Evolutionary conservation across 2,888 invertebrate species (phyloP), one percentile per base, ranked within the genome.

Genomic region (Bimastos eiseni): DNA sequence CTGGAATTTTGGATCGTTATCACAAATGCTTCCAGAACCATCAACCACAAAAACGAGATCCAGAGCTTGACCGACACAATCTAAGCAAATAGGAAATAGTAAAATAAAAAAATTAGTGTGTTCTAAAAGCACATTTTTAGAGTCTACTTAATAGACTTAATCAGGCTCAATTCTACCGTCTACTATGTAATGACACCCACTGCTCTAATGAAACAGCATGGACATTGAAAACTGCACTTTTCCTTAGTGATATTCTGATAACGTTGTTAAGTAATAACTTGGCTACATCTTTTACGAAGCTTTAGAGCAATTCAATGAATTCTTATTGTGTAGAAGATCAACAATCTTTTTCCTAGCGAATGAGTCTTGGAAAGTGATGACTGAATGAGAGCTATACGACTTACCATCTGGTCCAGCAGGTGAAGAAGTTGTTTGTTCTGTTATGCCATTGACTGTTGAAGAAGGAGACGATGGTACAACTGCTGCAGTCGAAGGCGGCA

Each of bases 1-100:
- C 13, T 36, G 6, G 88, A 83, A 91, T 34, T 38, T 33, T 3
- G 91, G 91, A 90, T 91, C 91, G 19, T 30, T 88, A 83, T 91
- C 91, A 44, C 91, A 91, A 21, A 91, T 91, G 88, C 91, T 91
- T 55, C 91, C 91, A 24, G 91, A 91, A 2, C 44, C 41, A 41
- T 91, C 91, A 37, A 91, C n/a, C 19, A 90, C 38, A 15, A 91
- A 90, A 34, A 91, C 91, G 36, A 91, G 83, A 88, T 91, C 91
- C 55, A 91, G n/a, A 17, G 41, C 86, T 34, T 34, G 34, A 24
- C 5, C 37, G 36, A 86, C 34, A 86, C 86, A 86, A 36, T 86
- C 86, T 86, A 86, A 37, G 17, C 34, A 17, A 86, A 34, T 36
- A 86, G 83, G 11, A 84, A 4, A 84, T 17, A 84, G n/a, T 24